phyloP scores from a whole-genome alignment of 2,797 vertebrate genomes.

The Podargus strigoides region DNA sequence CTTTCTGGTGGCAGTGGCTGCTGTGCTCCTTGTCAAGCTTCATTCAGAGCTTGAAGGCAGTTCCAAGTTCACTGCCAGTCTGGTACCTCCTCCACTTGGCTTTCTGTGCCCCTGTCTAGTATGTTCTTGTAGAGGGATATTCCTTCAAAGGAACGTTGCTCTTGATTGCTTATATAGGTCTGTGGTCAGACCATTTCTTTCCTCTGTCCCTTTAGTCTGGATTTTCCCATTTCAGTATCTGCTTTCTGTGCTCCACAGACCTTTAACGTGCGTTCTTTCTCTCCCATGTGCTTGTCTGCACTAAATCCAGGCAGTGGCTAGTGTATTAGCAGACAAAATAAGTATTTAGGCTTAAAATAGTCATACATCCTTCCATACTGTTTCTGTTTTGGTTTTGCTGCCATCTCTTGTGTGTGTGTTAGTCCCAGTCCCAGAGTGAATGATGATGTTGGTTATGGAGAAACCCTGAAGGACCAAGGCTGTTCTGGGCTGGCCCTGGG shows the following conservation, averaged over 20 bases:
- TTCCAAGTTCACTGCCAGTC: background rate
- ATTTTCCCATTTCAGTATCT: background rate
- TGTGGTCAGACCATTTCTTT: background rate
- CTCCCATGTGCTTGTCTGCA: background rate
- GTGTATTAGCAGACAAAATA: background rate
- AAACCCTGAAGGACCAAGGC: background rate
- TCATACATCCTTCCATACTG: fast-evolving
- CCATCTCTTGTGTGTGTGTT: fast-evolving
- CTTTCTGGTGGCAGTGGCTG: background rate
- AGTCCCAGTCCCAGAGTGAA: background rate
- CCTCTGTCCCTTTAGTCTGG: background rate
- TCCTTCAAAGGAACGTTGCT: background rate
- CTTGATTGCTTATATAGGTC: background rate
- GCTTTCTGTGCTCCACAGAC: background rate
- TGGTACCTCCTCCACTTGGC: background rate
- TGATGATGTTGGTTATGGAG: background rate
- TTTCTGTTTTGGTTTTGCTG: background rate
- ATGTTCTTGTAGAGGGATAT: background rate
- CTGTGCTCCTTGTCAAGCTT: background rate
- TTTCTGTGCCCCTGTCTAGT: fast-evolving
- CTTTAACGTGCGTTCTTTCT: fast-evolving
- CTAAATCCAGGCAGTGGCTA: background rate
- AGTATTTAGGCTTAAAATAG: background rate
- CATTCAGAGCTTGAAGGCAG: background rate
- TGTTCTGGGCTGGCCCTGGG: background rate